A percentile compares a stretch with the other conserved stretches of the same genome.
phyloP scores from a whole-genome alignment of 2,797 vertebrate species.

The Phrynocephalus forsythii region DNA sequence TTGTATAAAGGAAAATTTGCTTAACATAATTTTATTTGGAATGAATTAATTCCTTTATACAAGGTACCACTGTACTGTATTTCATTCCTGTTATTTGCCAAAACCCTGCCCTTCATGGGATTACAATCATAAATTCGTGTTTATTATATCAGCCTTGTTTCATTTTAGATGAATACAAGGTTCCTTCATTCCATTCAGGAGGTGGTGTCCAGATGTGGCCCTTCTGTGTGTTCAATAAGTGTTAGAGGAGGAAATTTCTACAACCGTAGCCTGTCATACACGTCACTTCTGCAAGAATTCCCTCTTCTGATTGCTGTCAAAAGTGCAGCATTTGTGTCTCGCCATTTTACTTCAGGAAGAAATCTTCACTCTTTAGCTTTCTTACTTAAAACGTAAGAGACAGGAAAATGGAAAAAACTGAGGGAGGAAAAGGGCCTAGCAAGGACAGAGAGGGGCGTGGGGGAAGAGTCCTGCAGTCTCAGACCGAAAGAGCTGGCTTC shows the following conservation, averaged over 20 bases:
- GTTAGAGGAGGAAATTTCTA: background rate
- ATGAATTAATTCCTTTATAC: too few relatives aligned
- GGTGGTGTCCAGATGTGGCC: background rate
- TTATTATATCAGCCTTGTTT: background rate
- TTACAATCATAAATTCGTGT: background rate
- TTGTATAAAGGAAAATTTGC: too few relatives aligned
- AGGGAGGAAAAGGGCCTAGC: slow-evolving; percentile 11
- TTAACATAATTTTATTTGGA: too few relatives aligned
- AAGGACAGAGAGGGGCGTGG: slow-evolving; percentile 63
- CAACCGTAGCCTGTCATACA: background rate
- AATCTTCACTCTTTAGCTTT: background rate
- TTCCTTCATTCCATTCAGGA: background rate
- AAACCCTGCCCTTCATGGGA: background rate
- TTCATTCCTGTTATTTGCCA: background rate
- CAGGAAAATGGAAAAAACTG: background rate
- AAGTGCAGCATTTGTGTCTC: background rate
- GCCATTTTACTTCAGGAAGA: slow-evolving; percentile 2
- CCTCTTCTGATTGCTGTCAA: slow-evolving; percentile 1
- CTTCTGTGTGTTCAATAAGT: background rate
- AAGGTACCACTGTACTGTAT: too few relatives aligned
- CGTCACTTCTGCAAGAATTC: background rate
- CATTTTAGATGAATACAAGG: background rate
- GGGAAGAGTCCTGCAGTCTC: slow-evolving; percentile 81
- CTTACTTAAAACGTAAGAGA: background rate
- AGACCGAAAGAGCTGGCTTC: slow-evolving; percentile 98